These are phyloP conservation scores for Eupithecia dodoneata DNA, from an alignment of 2,888 invertebrate genomes.

Conservation along the genomic window DNA sequence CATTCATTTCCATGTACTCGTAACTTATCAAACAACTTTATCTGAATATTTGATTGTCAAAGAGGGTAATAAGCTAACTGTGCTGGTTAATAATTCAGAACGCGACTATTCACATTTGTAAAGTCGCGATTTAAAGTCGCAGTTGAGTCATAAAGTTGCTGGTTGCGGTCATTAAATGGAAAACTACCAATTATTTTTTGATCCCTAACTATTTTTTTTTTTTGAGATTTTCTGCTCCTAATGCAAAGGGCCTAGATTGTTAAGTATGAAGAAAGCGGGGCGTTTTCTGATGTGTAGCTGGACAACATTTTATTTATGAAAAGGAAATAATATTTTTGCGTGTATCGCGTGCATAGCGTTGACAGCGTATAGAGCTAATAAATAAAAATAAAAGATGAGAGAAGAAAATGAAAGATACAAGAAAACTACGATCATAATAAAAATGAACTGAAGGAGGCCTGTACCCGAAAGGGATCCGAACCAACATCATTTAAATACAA, in stretches of 20 bases:
- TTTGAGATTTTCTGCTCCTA: too few relatives aligned
- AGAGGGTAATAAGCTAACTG: slow-evolving; percentile 67
- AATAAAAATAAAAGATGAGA: too few relatives aligned
- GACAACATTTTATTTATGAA: not conserved
- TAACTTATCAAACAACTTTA: slow-evolving; percentile 51
- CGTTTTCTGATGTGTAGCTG: not conserved
- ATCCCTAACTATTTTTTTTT: too few relatives aligned
- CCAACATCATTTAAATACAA: too few relatives aligned
- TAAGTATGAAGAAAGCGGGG: not conserved
- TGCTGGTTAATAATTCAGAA: slow-evolving; percentile 72
- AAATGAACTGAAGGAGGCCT: too few relatives aligned
- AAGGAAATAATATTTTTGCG: not conserved
- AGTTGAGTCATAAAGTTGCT: not conserved
- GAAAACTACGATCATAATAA: too few relatives aligned
- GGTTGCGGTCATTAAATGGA: not conserved
- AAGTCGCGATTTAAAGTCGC: slow-evolving; percentile 5
- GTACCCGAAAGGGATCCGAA: too few relatives aligned
- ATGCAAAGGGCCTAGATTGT: too few relatives aligned
- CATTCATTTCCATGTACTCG: slow-evolving; percentile 31
- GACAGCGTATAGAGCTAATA: too few relatives aligned
- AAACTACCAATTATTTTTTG: too few relatives aligned
- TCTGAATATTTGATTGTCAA: slow-evolving; percentile 75
- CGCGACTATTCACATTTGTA: slow-evolving; percentile 68
- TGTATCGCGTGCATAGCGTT: too few relatives aligned
- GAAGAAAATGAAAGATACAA: too few relatives aligned